These are phyloP conservation scores for Julus scandinavius DNA, from an alignment of 2,888 invertebrate genomes.

Conservation along the genomic window DNA sequence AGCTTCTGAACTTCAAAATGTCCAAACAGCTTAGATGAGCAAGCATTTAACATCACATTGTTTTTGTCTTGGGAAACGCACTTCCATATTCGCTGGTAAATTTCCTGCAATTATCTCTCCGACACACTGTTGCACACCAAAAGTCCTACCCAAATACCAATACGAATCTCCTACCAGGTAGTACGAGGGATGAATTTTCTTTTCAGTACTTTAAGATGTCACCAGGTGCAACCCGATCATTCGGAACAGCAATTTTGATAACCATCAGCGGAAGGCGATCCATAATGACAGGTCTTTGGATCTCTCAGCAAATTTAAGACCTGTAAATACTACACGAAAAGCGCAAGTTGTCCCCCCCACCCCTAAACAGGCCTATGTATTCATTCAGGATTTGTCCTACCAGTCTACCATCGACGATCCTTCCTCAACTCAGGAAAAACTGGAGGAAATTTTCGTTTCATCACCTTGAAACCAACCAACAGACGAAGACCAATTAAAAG, in stretches of 20 bases:
- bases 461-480: constrained; percentile 8
- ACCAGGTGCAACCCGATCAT: neutral
- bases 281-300: neutral
- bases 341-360: neutral
- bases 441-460: neutral
- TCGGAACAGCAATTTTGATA: neutral
- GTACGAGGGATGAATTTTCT: neutral
- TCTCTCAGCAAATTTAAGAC: neutral
- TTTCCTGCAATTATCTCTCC: neutral
- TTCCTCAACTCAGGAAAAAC: constrained; percentile 6
- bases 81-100: neutral
- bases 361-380: neutral
- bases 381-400: neutral
- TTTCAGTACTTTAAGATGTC: neutral
- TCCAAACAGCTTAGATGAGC: neutral
- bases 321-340: constrained; percentile 26
- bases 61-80: neutral
- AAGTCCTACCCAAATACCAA: neutral
- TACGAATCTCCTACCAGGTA: neutral
- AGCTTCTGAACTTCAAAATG: neutral
- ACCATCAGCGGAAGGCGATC: neutral
- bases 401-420: neutral
- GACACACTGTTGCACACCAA: neutral
- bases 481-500: constrained; percentile 27
- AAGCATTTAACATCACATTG: neutral